These are phyloP conservation scores for Streptopelia turtur DNA, from an alignment of 2,797 vertebrate species.

Conservation along the genomic window DNA sequence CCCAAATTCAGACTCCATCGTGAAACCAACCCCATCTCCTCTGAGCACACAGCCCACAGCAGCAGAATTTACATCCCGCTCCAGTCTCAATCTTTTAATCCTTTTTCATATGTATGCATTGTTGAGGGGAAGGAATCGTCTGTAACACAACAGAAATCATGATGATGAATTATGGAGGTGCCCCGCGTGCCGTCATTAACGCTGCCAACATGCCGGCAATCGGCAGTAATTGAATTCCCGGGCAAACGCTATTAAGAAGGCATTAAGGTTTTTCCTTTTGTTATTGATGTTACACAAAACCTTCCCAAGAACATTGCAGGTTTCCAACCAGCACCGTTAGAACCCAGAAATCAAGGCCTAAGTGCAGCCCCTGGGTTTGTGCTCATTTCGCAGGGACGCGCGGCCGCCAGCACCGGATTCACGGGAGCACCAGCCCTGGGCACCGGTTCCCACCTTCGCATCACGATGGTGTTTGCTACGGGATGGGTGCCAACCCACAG, in stretches of 20 bases:
- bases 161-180: slow-evolving; percentile 70
- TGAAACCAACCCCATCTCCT: slow-evolving; percentile 57
- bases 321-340: neutral
- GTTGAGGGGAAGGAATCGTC: neutral
- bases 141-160: slow-evolving; percentile 51
- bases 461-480: neutral
- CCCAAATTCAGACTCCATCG: slow-evolving; percentile 65
- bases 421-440: neutral
- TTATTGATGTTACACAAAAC: slow-evolving; percentile 1
- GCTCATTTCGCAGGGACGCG: neutral
- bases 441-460: neutral
- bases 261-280: slow-evolving; percentile 34
- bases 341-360: neutral
- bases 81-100: slow-evolving; percentile 61
- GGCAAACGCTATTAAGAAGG: slow-evolving; percentile 24
- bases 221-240: slow-evolving; percentile 42
- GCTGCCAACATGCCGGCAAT: slow-evolving; percentile 50
- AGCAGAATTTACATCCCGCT: slow-evolving; percentile 51
- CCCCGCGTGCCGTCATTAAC: slow-evolving; percentile 54
- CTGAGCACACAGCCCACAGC: slow-evolving; percentile 21
- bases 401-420: neutral
- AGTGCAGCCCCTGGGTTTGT: neutral
- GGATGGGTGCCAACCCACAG: neutral
- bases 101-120: neutral
- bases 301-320: neutral